phyloP scores from a whole-genome alignment of 2,888 invertebrate species.

The Graphium colonna region DNA sequence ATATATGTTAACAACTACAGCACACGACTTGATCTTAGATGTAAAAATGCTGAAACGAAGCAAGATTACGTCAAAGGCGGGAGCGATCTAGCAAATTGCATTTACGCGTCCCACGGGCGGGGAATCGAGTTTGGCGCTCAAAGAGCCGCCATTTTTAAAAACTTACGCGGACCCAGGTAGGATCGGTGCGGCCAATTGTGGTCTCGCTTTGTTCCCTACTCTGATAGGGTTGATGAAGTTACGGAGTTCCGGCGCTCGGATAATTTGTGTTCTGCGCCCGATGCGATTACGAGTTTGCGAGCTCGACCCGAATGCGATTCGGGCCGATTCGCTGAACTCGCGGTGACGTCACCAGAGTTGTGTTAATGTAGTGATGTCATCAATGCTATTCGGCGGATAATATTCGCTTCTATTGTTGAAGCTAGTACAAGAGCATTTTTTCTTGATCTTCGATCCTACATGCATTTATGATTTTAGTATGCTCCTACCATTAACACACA shows the following conservation, averaged over 20 bases:
- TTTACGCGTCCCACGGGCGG: conserved; percentile 76
- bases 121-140: conserved; percentile 71
- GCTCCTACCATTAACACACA: too few relatives aligned
- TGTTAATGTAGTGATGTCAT: too few relatives aligned
- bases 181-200: conserved; percentile 68
- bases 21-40: too few relatives aligned
- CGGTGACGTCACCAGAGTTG: not conserved
- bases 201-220: conserved; percentile 73
- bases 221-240: conserved; percentile 76
- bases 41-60: conserved; percentile 48
- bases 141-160: conserved; percentile 78
- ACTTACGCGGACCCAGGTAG: conserved; percentile 69
- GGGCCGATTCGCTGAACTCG: conserved; percentile 43
- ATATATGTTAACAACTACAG: too few relatives aligned
- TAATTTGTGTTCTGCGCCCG: conserved; percentile 75
- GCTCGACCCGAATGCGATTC: conserved; percentile 66
- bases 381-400: too few relatives aligned
- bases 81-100: conserved; percentile 72
- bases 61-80: conserved; percentile 67
- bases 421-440: too few relatives aligned
- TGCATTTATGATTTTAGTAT: too few relatives aligned
- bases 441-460: too few relatives aligned
- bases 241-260: conserved; percentile 69
- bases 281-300: conserved; percentile 70
- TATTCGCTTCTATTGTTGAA: too few relatives aligned